Evolutionary conservation across 2,888 invertebrate species (phyloP).

Genomic region (Dynastes tityus): DNA sequence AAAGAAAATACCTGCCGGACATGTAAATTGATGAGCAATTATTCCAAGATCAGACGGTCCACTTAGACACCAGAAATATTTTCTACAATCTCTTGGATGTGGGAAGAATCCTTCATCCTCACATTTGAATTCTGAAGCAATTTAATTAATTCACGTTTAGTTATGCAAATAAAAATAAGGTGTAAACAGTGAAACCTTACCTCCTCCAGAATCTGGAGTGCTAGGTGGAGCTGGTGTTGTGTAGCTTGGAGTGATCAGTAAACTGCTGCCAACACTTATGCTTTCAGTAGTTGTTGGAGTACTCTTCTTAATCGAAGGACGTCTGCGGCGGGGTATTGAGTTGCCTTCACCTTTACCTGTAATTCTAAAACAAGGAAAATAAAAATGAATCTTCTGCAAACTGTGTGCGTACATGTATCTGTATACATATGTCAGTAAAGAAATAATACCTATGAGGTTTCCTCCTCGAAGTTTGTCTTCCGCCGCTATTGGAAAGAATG

Average conservation of each 20-base stretch:
- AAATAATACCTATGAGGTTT: slow-evolving; percentile 48
- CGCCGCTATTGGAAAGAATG: slow-evolving; percentile 57
- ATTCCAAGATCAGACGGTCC: slow-evolving; percentile 92
- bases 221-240: slow-evolving; percentile 88
- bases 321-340: slow-evolving; percentile 42
- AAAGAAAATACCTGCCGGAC: slow-evolving; percentile 83
- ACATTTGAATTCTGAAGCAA: slow-evolving; percentile 85
- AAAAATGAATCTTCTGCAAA: background rate
- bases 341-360: slow-evolving; percentile 30
- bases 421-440: background rate
- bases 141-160: too few relatives aligned
- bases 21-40: slow-evolving; percentile 93
- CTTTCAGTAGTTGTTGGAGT: slow-evolving; percentile 69
- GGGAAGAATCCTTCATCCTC: slow-evolving; percentile 94
- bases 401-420: background rate
- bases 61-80: slow-evolving; percentile 95
- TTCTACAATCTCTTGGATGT: slow-evolving; percentile 93
- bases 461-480: slow-evolving; percentile 55
- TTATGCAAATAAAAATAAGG: background rate
- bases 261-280: slow-evolving; percentile 71
- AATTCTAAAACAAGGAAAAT: slow-evolving; percentile 16
- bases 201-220: slow-evolving; percentile 90
- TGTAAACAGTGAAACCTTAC: slow-evolving; percentile 68
- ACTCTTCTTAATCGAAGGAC: slow-evolving; percentile 52
- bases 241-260: slow-evolving; percentile 69